Base-by-base conservation (phyloP, 2,797 vertebrate genomes). In the Nothura maculosa region DNA sequence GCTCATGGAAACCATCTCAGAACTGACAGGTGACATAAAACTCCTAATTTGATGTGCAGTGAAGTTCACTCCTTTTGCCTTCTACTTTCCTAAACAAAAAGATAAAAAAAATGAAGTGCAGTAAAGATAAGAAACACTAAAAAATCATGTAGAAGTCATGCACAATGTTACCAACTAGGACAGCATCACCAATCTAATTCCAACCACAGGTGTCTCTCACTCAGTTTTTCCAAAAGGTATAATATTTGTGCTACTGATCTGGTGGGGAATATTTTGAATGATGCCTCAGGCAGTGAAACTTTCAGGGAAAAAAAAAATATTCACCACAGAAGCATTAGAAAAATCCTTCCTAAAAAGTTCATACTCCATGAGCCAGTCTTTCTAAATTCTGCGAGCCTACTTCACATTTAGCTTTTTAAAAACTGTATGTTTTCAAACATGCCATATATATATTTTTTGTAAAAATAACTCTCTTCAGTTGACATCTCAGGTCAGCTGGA, bases 111-210 rank as follows among this genome's bases (percentile, higher is more conserved):
- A 67, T 40, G 80, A 95, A 52, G 67, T 43, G 21, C 73, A 48
- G 75, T 40, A 85, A 63, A 72, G 47, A 45, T 74, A 92, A 92
- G 70, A 91, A 93, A 47, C 62, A 84, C 54, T 77, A 63, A 66
- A 91, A 94, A 61, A 91, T 48, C 69, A 84, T 87, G 57, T 74
- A 96, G 92, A 90, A 69, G 91, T 50, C 85, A 66, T 21, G 30
- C 21, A 81, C 28, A 66, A 72, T 81, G 36, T 42, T 79, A 43
- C 6, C 62, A 80, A 89, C 24, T 42, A 40, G 32, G 45, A 64
- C 19, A 48, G 7, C 85, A 93, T 91, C 89, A 70, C 43, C 36
- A 85, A 24, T 66, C 68, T 86, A 92, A 96, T 91, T 94, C 62
- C 57, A 96, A 48, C 52, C 61, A 80, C 57, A 80, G 57, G n/a